Evolutionary conservation across 2,797 vertebrate species (phyloP).

Genomic region (Anas bernieri): DNA sequence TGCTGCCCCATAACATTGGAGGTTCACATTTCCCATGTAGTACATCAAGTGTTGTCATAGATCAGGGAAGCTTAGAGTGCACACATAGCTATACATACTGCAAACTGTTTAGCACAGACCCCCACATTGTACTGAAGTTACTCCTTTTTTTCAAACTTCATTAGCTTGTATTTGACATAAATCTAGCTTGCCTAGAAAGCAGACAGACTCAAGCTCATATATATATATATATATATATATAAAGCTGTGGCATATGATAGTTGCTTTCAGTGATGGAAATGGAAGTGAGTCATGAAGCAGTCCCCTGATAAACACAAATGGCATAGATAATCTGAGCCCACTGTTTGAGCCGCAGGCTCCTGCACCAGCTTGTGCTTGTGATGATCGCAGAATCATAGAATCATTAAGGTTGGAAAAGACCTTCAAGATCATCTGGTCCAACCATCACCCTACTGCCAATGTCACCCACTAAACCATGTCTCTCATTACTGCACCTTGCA

Average conservation of each 20-base stretch:
- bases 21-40: fast-evolving
- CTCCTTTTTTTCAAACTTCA: not conserved
- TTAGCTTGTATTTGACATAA: not conserved
- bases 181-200: not conserved
- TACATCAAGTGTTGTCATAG: fast-evolving
- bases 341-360: not conserved
- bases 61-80: not conserved
- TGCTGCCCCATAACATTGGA: fast-evolving
- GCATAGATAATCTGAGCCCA: not conserved
- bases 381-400: too few species aligned
- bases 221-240: too few species aligned
- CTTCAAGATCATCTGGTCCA: too few species aligned
- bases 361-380: not conserved
- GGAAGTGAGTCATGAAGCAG: fast-evolving
- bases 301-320: not conserved
- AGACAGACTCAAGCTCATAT: fast-evolving
- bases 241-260: not conserved
- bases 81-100: fast-evolving
- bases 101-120: not conserved
- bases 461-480: too few species aligned
- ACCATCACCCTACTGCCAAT: too few species aligned
- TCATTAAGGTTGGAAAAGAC: too few species aligned
- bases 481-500: fast-evolving
- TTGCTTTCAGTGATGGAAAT: not conserved
- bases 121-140: fast-evolving